A percentile compares a stretch with the other conserved stretches of the same genome.
These are phyloP conservation scores for Holothuria glaberrima DNA, from an alignment of 35 echinoderm and acorn worm species.

Conservation along the genomic window DNA sequence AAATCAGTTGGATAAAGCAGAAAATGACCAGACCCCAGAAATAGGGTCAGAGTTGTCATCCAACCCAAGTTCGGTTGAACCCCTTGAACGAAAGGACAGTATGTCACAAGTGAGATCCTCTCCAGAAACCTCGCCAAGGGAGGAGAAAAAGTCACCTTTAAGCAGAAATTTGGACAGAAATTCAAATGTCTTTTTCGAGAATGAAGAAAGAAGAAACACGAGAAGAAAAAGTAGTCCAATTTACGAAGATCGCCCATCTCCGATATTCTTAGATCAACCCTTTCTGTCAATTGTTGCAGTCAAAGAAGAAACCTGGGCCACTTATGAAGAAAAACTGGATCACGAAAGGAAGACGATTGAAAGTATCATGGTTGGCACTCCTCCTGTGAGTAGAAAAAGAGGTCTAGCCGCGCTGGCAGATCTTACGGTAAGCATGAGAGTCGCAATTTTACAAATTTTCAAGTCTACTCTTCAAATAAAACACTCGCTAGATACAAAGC, in stretches of 20 bases:
- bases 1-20: too few species aligned
- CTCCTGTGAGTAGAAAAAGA: not conserved
- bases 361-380: conserved; percentile 57
- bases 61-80: too few species aligned
- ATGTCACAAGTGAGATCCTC: too few species aligned
- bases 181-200: conserved; percentile 23
- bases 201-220: conserved; percentile 28
- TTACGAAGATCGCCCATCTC: conserved; percentile 57
- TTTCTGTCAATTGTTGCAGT: conserved; percentile 7
- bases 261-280: conserved; percentile 53
- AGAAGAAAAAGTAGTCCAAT: conserved; percentile 50
- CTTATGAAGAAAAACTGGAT: conserved; percentile 51
- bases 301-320: conserved; percentile 20
- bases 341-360: conserved; percentile 63
- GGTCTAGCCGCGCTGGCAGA: conserved; percentile 57
- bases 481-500: too few species aligned
- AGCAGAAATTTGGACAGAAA: not conserved
- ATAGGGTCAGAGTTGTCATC: too few species aligned
- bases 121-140: too few species aligned
- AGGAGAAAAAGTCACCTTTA: too few species aligned
- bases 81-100: too few species aligned
- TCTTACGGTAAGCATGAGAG: conserved; percentile 32
- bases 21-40: too few species aligned
- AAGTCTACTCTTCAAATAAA: not conserved
- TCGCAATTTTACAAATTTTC: not conserved